phyloP scores from a whole-genome alignment of 2,888 invertebrate species.

The Heteropelma amictum region DNA sequence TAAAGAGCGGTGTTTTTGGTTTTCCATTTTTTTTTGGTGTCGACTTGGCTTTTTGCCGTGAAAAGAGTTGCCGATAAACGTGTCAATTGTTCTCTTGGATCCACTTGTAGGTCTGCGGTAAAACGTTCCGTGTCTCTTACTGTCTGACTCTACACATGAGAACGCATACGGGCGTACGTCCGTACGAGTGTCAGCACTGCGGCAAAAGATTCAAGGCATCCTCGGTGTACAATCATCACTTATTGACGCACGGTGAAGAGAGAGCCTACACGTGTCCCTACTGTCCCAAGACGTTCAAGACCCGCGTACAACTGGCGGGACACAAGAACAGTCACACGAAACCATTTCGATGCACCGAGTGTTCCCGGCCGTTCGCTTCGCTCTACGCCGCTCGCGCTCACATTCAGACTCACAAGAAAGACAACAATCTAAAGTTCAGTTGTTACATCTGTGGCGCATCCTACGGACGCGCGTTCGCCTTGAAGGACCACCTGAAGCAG shows the following conservation, averaged over 20 bases:
- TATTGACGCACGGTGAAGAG: slow-evolving; percentile 87
- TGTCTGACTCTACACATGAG: slow-evolving; percentile 89
- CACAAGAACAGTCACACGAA: slow-evolving; percentile 91
- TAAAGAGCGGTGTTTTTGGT: no score
- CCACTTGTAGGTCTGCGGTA: slow-evolving; percentile 83
- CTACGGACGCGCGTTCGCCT: slow-evolving; percentile 86
- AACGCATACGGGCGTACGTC: slow-evolving; percentile 88
- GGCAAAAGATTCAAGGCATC: slow-evolving; percentile 88
- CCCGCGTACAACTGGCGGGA: slow-evolving; percentile 87
- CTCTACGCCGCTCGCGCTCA: slow-evolving; percentile 88
- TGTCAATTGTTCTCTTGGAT: background rate
- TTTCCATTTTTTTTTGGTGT: no score
- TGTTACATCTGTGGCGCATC: slow-evolving; percentile 87
- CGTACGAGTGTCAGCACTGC: slow-evolving; percentile 86
- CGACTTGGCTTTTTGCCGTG: no score
- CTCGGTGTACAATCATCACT: slow-evolving; percentile 88
- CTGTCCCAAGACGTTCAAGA: slow-evolving; percentile 90
- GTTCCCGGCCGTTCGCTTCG: slow-evolving; percentile 87
- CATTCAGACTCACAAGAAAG: slow-evolving; percentile 85
- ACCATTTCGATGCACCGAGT: slow-evolving; percentile 87
- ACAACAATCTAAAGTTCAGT: slow-evolving; percentile 85
- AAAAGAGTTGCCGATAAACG: no score
- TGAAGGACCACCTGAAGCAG: slow-evolving; percentile 86
- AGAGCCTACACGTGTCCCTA: slow-evolving; percentile 87
- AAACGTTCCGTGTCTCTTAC: slow-evolving; percentile 88